phyloP scores from a whole-genome alignment of 2,888 invertebrate species.

The Macrosoma leucophasiata region DNA sequence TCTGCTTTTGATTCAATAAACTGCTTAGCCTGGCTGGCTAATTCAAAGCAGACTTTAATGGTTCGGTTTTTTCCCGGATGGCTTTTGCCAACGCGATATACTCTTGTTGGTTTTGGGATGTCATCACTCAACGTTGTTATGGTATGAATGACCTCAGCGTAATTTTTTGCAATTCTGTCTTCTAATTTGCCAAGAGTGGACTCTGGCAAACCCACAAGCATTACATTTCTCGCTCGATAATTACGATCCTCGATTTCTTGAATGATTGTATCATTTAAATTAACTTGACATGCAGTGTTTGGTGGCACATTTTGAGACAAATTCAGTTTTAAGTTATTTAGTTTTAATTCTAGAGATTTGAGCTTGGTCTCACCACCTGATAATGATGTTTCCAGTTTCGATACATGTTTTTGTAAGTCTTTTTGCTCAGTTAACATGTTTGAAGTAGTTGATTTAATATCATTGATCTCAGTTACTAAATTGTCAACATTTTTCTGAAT shows the following conservation, averaged over 20 bases:
- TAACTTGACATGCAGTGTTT: conserved; percentile 4
- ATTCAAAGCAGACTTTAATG: conserved; percentile 18
- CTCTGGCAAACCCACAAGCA: conserved; percentile 8
- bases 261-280: conserved; percentile 3
- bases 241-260: conserved; percentile 9
- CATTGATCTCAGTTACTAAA: conserved; percentile 6
- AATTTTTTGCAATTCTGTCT: conserved; percentile 2
- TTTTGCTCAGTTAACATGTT: conserved; percentile 9
- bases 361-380: conserved; percentile 9
- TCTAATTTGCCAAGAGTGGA: neutral
- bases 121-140: conserved; percentile 1
- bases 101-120: conserved; percentile 9
- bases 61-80: conserved; percentile 10
- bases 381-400: conserved; percentile 4
- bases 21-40: conserved; percentile 7
- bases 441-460: conserved; percentile 12
- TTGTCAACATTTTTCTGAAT: conserved; percentile 12
- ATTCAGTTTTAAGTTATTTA: conserved; percentile 6
- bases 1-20: conserved; percentile 16
- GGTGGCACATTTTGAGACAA: neutral
- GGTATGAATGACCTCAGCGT: neutral
- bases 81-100: conserved; percentile 16
- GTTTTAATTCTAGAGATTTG: conserved; percentile 6
- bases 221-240: conserved; percentile 9
- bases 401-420: conserved; percentile 10